Percentiles rank a stretch among this genome's conserved stretches.
Evolutionary conservation across 2,113 vertebrate species (phyloP).

Genomic region (Chinchilla lanigera): DNA sequence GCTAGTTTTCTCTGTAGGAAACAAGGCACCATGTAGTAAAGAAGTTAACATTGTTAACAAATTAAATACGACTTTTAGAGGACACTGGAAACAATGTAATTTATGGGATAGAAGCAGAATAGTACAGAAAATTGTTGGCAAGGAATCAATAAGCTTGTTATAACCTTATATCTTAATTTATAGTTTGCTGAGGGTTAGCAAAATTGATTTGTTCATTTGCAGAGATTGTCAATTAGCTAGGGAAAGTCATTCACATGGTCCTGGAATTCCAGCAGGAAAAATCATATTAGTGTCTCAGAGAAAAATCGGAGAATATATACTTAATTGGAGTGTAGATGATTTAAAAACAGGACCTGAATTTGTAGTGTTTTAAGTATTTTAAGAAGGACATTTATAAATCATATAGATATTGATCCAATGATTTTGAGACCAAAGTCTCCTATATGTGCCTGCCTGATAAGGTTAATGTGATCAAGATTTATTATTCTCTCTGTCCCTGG

Average conservation of each 20-base stretch:
- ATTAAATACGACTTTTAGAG: conserved; percentile 65
- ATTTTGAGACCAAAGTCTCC: conserved; percentile 35
- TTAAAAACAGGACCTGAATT: conserved; percentile 34
- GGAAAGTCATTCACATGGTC: conserved; percentile 32
- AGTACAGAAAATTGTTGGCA: conserved; percentile 67
- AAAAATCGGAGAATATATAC: conserved; percentile 22
- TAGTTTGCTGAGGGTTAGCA: conserved; percentile 71
- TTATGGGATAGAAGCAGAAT: conserved; percentile 55
- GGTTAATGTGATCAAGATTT: conserved; percentile 63
- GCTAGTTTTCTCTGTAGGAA: not conserved
- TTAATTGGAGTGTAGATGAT: conserved; percentile 35
- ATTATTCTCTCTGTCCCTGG: conserved; percentile 22
- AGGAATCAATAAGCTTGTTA: conserved; percentile 64
- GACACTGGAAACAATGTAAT: conserved; percentile 64
- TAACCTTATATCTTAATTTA: conserved; percentile 67
- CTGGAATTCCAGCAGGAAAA: conserved; percentile 45
- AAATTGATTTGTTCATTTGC: conserved; percentile 72
- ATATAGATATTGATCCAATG: conserved; percentile 44
- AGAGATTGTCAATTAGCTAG: conserved; percentile 69
- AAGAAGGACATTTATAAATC: conserved; percentile 55
- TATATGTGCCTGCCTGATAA: conserved; percentile 20
- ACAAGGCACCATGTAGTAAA: not conserved
- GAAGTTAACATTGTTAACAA: conserved; percentile 65
- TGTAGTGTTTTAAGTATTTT: conserved; percentile 29
- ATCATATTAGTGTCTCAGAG: conserved; percentile 9